Conservation (phyloP, 2,888 invertebrate genomes). For the Isoperla grammatica region DNA sequence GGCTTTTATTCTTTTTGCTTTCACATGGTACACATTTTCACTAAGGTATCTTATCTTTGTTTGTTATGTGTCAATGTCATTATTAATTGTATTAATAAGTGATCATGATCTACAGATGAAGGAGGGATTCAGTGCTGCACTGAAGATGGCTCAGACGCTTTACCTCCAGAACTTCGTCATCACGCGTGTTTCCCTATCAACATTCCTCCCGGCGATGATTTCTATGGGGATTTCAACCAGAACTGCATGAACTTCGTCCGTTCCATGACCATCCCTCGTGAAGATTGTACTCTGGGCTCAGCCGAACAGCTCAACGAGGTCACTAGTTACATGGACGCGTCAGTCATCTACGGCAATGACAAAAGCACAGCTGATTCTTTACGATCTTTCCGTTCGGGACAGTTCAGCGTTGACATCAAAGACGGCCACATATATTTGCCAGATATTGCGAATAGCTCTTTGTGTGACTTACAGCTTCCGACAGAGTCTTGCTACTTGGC, state of each 20-base stretch:
- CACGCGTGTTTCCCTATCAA: slow-evolving; percentile 56
- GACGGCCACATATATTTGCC: slow-evolving; percentile 43
- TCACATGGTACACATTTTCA: no score
- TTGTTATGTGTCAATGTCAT: no score
- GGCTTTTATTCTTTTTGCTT: no score
- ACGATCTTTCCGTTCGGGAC: slow-evolving; percentile 45
- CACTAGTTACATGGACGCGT: slow-evolving; percentile 51
- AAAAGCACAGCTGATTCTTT: slow-evolving; percentile 42
- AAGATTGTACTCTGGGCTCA: slow-evolving; percentile 52
- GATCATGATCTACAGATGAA: slow-evolving; percentile 15
- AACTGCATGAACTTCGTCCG: slow-evolving; percentile 57
- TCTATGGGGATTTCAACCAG: slow-evolving; percentile 47
- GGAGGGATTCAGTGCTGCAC: slow-evolving; percentile 51
- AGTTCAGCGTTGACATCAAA: slow-evolving; percentile 39
- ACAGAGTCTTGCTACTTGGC: slow-evolving; percentile 21
- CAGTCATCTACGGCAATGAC: slow-evolving; percentile 50
- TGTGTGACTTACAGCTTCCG: background rate
- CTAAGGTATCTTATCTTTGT: no score
- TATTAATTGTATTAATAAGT: no score
- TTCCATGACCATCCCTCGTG: slow-evolving; percentile 51
- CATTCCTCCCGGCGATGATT: slow-evolving; percentile 51
- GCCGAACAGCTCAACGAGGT: slow-evolving; percentile 51
- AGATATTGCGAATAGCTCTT: slow-evolving; percentile 40
- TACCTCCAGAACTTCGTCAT: slow-evolving; percentile 47
- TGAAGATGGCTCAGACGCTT: slow-evolving; percentile 44